phyloP scores from a whole-genome alignment of 2,797 vertebrate genomes.

The Megaceryle alcyon region DNA sequence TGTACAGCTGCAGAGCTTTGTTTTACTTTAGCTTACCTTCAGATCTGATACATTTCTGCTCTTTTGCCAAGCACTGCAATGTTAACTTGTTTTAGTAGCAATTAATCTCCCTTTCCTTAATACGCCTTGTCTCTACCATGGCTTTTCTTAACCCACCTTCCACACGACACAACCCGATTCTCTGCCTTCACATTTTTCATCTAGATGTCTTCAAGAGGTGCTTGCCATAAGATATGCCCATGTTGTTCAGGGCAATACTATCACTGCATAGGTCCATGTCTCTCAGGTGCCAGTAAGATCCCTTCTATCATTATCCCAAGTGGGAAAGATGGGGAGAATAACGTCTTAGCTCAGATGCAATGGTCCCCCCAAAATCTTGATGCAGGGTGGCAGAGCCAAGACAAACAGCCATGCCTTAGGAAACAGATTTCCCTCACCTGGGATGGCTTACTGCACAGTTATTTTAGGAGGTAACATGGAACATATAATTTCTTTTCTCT shows the following conservation, averaged over 20 bases:
- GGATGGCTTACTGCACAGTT: rapidly evolving
- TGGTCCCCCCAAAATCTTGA: background rate
- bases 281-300: background rate
- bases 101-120: background rate
- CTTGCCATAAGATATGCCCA: background rate
- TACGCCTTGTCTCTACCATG: background rate
- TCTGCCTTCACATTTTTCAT: background rate
- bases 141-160: background rate
- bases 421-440: background rate
- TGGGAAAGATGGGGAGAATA: background rate
- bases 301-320: background rate
- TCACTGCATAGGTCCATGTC: rapidly evolving
- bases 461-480: background rate
- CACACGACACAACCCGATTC: background rate
- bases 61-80: background rate
- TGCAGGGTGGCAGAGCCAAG: background rate
- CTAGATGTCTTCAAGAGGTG: background rate
- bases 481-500: background rate
- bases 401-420: background rate
- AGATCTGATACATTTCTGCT: background rate
- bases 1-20: background rate
- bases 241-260: background rate
- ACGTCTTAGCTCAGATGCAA: background rate
- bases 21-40: background rate
- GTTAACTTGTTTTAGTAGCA: background rate